Conservation (phyloP, 35 echinoderm and acorn worm species). For the Apostichopus parvimensis region DNA sequence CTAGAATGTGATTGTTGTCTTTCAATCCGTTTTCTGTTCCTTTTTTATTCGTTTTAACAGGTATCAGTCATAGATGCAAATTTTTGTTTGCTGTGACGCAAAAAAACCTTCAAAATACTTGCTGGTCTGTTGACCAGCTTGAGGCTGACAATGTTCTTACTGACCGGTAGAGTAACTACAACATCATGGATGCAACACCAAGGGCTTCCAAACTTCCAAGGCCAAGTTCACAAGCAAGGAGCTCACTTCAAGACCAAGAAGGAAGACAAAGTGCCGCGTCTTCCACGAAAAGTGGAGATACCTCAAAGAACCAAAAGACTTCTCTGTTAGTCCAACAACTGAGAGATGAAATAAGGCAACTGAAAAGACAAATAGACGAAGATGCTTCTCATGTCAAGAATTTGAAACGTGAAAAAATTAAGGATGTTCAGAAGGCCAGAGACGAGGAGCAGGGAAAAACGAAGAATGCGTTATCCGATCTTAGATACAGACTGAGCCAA, state of each 20-base stretch:
- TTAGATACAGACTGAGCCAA: slow-evolving; percentile 49
- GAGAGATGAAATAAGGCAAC: slow-evolving; percentile 38
- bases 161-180: not conserved
- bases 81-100: too few relatives aligned
- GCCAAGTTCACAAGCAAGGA: slow-evolving; percentile 3
- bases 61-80: too few relatives aligned
- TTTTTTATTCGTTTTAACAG: too few relatives aligned
- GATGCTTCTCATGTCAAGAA: slow-evolving; percentile 50
- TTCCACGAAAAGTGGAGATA: not conserved
- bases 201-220: slow-evolving; percentile 37
- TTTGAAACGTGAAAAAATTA: slow-evolving; percentile 63
- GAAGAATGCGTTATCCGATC: slow-evolving; percentile 26
- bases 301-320: not conserved
- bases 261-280: not conserved
- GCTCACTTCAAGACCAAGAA: not conserved
- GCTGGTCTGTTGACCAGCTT: not conserved
- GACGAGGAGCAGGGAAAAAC: slow-evolving; percentile 68
- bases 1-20: too few relatives aligned
- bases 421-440: slow-evolving; percentile 55
- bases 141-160: slow-evolving; percentile 11
- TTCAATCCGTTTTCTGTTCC: too few relatives aligned
- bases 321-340: slow-evolving; percentile 24
- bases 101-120: too few relatives aligned
- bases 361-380: slow-evolving; percentile 66
- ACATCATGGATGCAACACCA: not conserved